A percentile compares a stretch with the other conserved stretches of the same genome.
Evolutionary conservation across 2,113 vertebrate species (phyloP).

Genomic region (Chroicocephalus ridibundus): DNA sequence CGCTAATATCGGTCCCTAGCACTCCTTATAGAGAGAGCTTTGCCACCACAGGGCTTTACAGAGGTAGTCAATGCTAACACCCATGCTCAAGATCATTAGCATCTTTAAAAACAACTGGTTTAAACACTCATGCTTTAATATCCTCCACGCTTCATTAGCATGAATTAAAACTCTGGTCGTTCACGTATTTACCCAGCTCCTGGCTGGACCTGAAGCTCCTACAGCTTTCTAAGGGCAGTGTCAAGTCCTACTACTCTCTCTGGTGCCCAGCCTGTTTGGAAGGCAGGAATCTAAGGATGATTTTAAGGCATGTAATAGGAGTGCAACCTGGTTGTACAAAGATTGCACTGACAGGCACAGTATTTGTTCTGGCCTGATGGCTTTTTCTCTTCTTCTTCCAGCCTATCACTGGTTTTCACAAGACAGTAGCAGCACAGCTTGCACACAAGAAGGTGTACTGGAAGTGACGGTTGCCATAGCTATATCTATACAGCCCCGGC

Average conservation of each 20-base stretch:
- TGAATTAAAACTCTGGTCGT: neutral
- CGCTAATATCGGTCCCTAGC: neutral
- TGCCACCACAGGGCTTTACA: neutral
- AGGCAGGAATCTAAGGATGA: neutral
- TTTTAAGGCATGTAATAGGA: neutral
- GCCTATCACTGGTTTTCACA: neutral
- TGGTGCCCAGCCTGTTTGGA: neutral
- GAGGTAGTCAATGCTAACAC: neutral
- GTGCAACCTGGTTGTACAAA: neutral
- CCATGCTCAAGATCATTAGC: neutral
- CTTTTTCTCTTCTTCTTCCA: neutral
- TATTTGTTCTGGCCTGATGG: neutral
- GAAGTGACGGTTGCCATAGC: conserved; percentile 1
- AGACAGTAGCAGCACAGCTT: conserved; percentile 9
- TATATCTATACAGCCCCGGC: neutral
- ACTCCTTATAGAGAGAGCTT: neutral
- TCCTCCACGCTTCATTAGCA: neutral
- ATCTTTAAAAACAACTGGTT: neutral
- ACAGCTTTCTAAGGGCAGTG: neutral
- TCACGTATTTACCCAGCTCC: neutral
- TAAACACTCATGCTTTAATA: neutral
- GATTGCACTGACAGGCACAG: neutral
- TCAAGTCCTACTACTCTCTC: neutral
- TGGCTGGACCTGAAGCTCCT: neutral
- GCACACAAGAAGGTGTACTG: neutral